These are phyloP conservation scores for Anomalospiza imberbis DNA, from an alignment of 2,797 vertebrate genomes.

Conservation along the genomic window DNA sequence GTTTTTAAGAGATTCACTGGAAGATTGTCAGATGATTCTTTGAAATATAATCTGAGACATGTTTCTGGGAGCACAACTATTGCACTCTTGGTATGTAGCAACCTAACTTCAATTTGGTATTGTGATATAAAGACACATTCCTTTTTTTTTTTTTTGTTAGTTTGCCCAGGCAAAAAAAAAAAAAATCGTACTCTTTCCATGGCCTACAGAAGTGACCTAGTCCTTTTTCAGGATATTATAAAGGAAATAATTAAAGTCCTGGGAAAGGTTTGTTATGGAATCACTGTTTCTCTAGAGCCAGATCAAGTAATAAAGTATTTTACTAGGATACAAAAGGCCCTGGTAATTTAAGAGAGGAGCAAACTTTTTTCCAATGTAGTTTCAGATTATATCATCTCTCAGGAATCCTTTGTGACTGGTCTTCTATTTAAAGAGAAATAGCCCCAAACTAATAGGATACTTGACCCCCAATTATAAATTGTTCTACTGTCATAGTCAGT, in stretches of 20 bases:
- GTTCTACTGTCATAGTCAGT: conserved; percentile 53
- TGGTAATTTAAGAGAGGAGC: conserved; percentile 66
- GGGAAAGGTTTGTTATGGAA: conserved; percentile 63
- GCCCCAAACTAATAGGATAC: conserved; percentile 57
- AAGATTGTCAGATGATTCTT: neutral
- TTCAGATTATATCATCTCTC: conserved; percentile 67
- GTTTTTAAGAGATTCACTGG: neutral
- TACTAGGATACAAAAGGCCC: conserved; percentile 58
- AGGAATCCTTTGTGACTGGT: conserved; percentile 65
- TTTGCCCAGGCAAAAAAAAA: neutral
- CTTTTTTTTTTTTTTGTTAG: conserved; percentile 18
- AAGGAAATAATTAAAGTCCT: conserved; percentile 62
- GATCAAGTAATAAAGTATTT: conserved; percentile 68
- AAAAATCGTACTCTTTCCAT: neutral
- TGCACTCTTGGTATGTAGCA: neutral
- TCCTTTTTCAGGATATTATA: conserved; percentile 58
- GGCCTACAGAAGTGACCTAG: conserved; percentile 47
- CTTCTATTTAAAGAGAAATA: conserved; percentile 65
- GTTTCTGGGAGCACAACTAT: neutral
- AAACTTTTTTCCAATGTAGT: conserved; percentile 62
- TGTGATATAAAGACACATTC: neutral
- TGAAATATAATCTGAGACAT: neutral
- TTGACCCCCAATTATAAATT: conserved; percentile 68
- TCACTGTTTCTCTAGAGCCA: conserved; percentile 62
- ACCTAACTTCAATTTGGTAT: neutral